A percentile compares a stretch with the other conserved stretches of the same genome.
These are phyloP conservation scores for Anolis apletophallus DNA, from an alignment of 2,797 vertebrate genomes.

Conservation along the genomic window DNA sequence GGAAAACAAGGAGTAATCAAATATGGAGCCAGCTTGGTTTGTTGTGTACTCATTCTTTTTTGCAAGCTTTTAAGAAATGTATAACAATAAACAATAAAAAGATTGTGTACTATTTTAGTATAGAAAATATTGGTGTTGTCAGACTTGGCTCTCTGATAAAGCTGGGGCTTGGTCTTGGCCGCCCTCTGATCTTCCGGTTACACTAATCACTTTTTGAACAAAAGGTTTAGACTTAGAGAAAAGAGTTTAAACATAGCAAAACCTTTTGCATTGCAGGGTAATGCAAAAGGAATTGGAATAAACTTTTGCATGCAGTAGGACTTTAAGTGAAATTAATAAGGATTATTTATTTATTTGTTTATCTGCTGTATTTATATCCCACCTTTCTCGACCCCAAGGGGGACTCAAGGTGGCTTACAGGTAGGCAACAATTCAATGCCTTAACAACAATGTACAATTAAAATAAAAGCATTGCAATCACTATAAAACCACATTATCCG, in stretches of 20 bases:
- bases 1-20: not conserved
- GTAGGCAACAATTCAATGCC: too few relatives aligned
- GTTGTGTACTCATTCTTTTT: not conserved
- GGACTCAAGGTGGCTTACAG: too few relatives aligned
- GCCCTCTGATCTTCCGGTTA: not conserved
- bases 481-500: too few relatives aligned
- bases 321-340: not conserved
- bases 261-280: not conserved
- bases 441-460: too few relatives aligned
- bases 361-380: too few relatives aligned
- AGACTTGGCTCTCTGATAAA: not conserved
- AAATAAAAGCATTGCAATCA: too few relatives aligned
- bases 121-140: not conserved
- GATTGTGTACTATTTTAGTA: not conserved
- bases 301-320: not conserved
- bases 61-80: not conserved
- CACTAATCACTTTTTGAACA: not conserved
- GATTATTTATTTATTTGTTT: too few relatives aligned
- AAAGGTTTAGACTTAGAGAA: not conserved
- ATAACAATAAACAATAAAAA: not conserved
- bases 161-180: not conserved
- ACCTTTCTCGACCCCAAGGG: too few relatives aligned
- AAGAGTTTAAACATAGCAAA: not conserved
- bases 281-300: not conserved
- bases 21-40: not conserved